These are phyloP conservation scores for Coptodon bakossiorum DNA, from an alignment of 2,113 vertebrate genomes.

Conservation along the genomic window DNA sequence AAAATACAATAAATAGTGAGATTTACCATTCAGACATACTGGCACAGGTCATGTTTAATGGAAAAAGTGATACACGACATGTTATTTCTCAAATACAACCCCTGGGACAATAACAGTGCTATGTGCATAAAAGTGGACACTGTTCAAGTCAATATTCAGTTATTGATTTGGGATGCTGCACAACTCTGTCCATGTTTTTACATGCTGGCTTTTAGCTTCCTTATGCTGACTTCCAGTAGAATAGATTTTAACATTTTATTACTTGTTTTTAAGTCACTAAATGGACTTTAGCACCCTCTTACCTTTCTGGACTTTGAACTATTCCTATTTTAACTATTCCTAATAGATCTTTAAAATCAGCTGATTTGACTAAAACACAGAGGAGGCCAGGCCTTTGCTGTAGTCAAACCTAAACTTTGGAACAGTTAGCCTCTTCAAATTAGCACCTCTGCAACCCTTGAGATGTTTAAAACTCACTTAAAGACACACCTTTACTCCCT, in stretches of 20 bases:
- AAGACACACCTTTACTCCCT: not conserved
- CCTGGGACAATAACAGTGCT: not conserved
- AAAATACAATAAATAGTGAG: not conserved
- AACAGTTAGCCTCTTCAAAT: not conserved
- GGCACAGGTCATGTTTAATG: not conserved
- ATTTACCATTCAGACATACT: not conserved
- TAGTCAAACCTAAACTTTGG: not conserved
- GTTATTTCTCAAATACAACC: not conserved
- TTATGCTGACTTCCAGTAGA: not conserved
- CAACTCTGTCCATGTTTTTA: not conserved
- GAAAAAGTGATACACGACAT: not conserved
- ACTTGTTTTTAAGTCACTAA: not conserved
- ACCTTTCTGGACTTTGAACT: not conserved
- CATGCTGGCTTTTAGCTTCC: not conserved
- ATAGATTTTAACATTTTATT: not conserved
- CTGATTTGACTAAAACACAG: not conserved
- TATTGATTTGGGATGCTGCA: not conserved
- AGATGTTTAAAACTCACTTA: not conserved
- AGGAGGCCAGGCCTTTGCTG: not conserved
- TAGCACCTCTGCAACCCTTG: not conserved
- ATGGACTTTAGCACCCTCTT: not conserved
- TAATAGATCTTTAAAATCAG: not conserved
- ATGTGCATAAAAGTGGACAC: not conserved
- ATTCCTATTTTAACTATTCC: not conserved
- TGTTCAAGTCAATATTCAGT: not conserved